Conservation (phyloP, 2,113 vertebrate genomes). For the Etheostoma cragini region DNA sequence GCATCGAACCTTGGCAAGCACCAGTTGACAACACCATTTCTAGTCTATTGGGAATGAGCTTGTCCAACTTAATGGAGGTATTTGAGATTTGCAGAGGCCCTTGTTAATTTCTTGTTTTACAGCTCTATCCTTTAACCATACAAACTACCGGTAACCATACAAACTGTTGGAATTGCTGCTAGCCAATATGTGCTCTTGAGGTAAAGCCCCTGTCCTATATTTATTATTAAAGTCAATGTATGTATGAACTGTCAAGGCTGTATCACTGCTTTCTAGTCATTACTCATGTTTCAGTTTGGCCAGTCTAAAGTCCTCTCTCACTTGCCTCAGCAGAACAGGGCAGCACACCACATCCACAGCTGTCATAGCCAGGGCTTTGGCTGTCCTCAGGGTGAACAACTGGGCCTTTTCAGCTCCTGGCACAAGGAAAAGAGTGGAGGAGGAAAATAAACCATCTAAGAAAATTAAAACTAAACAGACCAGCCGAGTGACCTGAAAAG, state of each 20-base stretch:
- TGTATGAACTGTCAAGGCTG: background rate
- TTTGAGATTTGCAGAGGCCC: background rate
- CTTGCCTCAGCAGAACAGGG: slow-evolving; percentile 84
- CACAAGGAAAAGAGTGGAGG: slow-evolving; percentile 14
- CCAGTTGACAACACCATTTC: background rate
- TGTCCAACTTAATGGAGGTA: background rate
- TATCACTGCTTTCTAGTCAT: background rate
- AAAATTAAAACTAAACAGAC: slow-evolving; percentile 28
- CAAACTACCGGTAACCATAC: too few relatives aligned
- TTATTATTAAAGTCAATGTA: background rate
- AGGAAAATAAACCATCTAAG: slow-evolving; percentile 12
- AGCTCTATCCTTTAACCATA: background rate
- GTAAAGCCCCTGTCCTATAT: background rate
- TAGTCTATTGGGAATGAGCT: background rate
- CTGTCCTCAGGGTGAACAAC: slow-evolving; percentile 87
- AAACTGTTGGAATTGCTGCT: background rate
- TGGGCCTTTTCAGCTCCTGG: slow-evolving; percentile 90
- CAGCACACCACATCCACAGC: slow-evolving; percentile 89
- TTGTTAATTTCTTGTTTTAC: background rate
- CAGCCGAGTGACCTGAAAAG: slow-evolving; percentile 20
- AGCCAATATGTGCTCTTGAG: background rate
- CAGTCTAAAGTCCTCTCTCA: slow-evolving; percentile 85
- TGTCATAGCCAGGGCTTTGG: slow-evolving; percentile 91
- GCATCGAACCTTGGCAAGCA: background rate
- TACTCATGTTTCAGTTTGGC: slow-evolving; percentile 82